phyloP scores from a whole-genome alignment of 92 coral and sea anemone genomes.

The Porites cylindrica region DNA sequence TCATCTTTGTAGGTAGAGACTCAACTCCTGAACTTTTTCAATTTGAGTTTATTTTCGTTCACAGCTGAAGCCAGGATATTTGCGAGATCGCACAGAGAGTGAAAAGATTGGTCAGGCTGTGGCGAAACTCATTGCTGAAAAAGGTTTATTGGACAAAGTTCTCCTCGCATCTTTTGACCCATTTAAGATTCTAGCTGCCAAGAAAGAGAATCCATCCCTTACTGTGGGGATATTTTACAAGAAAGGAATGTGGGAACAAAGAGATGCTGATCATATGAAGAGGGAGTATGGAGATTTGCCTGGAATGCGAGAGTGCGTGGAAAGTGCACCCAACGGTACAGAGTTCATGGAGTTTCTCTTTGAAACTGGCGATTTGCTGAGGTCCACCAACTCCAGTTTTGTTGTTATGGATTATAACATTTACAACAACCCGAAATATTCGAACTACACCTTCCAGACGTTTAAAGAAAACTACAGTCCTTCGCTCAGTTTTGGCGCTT shows the following conservation, averaged over 20 bases:
- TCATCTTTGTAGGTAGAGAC: too few relatives aligned
- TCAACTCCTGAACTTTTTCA: background rate
- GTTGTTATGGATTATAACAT: conserved; percentile 91
- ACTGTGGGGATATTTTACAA: conserved; percentile 77
- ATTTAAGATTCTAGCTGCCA: conserved; percentile 78
- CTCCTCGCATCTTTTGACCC: conserved; percentile 89
- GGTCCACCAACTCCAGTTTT: conserved; percentile 78
- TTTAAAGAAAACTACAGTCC: conserved; percentile 73
- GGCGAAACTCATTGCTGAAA: conserved; percentile 77
- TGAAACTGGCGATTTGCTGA: conserved; percentile 67
- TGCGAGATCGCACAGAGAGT: conserved; percentile 73
- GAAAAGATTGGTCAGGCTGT: conserved; percentile 78
- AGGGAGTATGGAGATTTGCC: conserved; percentile 51
- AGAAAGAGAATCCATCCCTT: conserved; percentile 59
- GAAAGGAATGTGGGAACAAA: conserved; percentile 65
- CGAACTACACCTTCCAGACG: conserved; percentile 81
- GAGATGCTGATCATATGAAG: conserved; percentile 32
- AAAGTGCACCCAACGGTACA: conserved; percentile 60
- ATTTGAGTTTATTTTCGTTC: background rate
- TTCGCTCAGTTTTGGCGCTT: conserved; percentile 89
- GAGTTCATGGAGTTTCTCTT: conserved; percentile 73
- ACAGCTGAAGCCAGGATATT: conserved; percentile 82
- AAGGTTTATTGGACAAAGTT: conserved; percentile 76
- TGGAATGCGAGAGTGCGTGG: conserved; percentile 70
- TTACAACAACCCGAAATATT: conserved; percentile 70